phyloP scores from a whole-genome alignment of 2,888 invertebrate genomes.

The Heliconius ethilla region DNA sequence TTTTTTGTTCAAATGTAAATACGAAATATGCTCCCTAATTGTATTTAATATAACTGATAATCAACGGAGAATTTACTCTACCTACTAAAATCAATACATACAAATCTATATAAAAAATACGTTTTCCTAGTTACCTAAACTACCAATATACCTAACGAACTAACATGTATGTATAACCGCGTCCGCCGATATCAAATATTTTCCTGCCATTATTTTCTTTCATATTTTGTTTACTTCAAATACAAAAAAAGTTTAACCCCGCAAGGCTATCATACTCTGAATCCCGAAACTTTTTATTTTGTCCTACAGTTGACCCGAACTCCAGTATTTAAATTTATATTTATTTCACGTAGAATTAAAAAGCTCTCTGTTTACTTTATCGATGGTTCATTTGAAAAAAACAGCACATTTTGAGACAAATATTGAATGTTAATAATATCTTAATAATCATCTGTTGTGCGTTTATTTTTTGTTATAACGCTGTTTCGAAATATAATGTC shows the following conservation, averaged over 20 bases:
- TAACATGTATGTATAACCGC: conserved; percentile 30
- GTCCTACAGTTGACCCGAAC: neutral
- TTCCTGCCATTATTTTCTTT: conserved; percentile 26
- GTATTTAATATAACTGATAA: too few relatives aligned
- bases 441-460: neutral
- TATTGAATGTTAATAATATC: conserved; percentile 1
- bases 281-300: conserved; percentile 15
- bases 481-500: conserved; percentile 2
- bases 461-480: neutral
- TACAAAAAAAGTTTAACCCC: conserved; percentile 20
- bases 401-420: neutral
- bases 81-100: neutral
- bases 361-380: neutral
- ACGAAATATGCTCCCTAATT: neutral
- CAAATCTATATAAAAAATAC: neutral
- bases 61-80: neutral
- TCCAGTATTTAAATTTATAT: neutral
- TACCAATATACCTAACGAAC: conserved; percentile 20
- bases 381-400: neutral
- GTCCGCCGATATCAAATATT: conserved; percentile 19
- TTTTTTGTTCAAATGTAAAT: neutral
- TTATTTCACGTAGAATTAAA: neutral
- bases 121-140: neutral
- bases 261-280: conserved; percentile 7
- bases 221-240: conserved; percentile 21